Evolutionary conservation across 2,888 invertebrate species (phyloP), one percentile per base, ranked within the genome.

Genomic region (Eledona agricola): DNA sequence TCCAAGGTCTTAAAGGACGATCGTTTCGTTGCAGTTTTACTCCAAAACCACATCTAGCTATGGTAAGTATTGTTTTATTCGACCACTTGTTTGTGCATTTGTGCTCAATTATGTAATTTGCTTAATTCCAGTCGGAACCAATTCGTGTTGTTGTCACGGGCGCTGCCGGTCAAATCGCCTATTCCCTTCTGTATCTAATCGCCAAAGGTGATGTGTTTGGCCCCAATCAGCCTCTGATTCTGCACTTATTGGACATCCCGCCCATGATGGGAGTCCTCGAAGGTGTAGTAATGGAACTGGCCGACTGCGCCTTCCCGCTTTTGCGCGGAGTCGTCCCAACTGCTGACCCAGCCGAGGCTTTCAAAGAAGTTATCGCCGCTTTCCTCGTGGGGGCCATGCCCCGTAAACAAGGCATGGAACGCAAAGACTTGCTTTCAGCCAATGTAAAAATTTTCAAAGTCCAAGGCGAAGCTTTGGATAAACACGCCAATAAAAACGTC

Each of bases 321-420:
- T 81, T 99, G 2, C 81, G 82, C 66, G 87, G 91, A 53, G 89
- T 97, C 9, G 79, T 95, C 1, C 88, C 95, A 2, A 96, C 96
- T 9, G 88, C 87, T 58, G 90, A 93, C 71, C 93, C 93, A 35
- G 87, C 85, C 54, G 89, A 85, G 51, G 99, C 94, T n/a, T 99
- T 99, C 77, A 92, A 91, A 73, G 92, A 96, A 79, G 92, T 96
- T 32, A 91, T 95, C 60, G 94, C 95, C 38, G 98, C 96, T 22
- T 96, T 99, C 76, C 80, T 99, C 53, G 96, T 99, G 28, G 99
- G 99, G 17, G 89, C 98, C 16, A 97, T 98, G 97, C 99, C 99
- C 1, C 87, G 99, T 43, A 91, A 89, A 71, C 88, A 93, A 75
- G 98, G 98, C 42, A 99, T 99, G 99, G 98, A 99, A 77, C 86